Conservation (phyloP, 2,888 invertebrate genomes). For the Cryptocephalus moraei region DNA sequence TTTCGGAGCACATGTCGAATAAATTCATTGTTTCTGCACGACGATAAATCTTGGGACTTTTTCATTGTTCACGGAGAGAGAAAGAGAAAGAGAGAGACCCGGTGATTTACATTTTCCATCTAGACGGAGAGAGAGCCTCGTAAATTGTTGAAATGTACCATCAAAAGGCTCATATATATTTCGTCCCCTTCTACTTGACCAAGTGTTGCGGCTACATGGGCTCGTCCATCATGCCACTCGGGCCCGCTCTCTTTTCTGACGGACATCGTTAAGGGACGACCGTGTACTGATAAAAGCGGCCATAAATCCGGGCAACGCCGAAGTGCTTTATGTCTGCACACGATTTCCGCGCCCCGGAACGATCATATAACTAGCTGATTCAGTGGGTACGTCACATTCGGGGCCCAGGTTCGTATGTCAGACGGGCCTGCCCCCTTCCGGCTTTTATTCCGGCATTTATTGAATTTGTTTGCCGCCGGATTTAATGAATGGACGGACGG, state of each 20-base stretch:
- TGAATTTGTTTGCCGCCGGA: background rate
- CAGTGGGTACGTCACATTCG: conserved; percentile 28
- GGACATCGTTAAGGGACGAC: conserved; percentile 34
- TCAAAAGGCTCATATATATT: conserved; percentile 33
- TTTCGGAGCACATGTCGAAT: conserved; percentile 22
- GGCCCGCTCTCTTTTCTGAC: conserved; percentile 25
- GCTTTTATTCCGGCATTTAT: background rate
- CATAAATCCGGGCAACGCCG: conserved; percentile 32
- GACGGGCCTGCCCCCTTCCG: conserved; percentile 6
- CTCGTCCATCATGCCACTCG: conserved; percentile 28
- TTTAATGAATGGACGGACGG: background rate
- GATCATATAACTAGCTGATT: conserved; percentile 27
- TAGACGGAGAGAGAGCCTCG: conserved; percentile 34
- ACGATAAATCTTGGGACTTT: conserved; percentile 23
- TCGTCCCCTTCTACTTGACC: conserved; percentile 23
- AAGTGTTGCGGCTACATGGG: conserved; percentile 27
- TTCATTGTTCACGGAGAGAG: conserved; percentile 14
- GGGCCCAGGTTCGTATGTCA: conserved; percentile 23
- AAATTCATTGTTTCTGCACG: conserved; percentile 25
- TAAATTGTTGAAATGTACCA: conserved; percentile 37
- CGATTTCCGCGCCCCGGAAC: conserved; percentile 29
- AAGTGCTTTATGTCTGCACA: conserved; percentile 26
- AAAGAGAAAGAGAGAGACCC: background rate
- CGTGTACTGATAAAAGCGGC: conserved; percentile 33
- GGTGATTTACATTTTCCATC: conserved; percentile 37